Percentiles rank a stretch among this genome's conserved stretches.
These are phyloP conservation scores for Ataeniobius toweri DNA, from an alignment of 2,797 vertebrate genomes.

Conservation along the genomic window DNA sequence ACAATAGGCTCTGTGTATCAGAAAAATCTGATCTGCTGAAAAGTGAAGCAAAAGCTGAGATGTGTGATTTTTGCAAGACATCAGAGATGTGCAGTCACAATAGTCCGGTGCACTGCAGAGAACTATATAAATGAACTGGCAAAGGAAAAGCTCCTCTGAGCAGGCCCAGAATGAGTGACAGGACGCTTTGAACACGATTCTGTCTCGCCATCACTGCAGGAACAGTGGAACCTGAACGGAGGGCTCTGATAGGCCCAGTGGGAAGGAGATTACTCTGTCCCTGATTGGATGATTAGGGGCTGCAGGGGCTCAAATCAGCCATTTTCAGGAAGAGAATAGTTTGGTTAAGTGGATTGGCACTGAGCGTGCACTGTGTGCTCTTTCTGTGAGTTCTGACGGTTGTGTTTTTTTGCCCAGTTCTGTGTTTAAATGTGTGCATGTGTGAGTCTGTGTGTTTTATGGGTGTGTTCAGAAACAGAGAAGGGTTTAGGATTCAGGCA, in stretches of 20 bases:
- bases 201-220: constrained; percentile 69
- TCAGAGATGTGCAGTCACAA: constrained; percentile 42
- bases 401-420: constrained; percentile 39
- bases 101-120: constrained; percentile 35
- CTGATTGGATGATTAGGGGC: constrained; percentile 96
- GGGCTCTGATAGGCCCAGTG: constrained; percentile 84
- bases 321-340: constrained; percentile 88
- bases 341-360: constrained; percentile 90
- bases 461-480: constrained; percentile 31
- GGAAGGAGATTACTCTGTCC: constrained; percentile 90
- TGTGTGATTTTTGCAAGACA: constrained; percentile 50
- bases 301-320: constrained; percentile 90
- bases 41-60: constrained; percentile 35
- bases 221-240: constrained; percentile 83
- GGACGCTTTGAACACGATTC: constrained; percentile 76
- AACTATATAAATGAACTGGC: constrained; percentile 62
- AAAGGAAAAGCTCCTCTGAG: constrained; percentile 55
- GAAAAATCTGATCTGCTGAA: constrained; percentile 8
- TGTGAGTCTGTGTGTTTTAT: constrained; percentile 9
- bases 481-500: constrained; percentile 25
- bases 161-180: constrained; percentile 66
- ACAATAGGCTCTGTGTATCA: neutral
- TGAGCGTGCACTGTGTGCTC: constrained; percentile 65
- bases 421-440: constrained; percentile 40
- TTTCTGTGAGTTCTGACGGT: constrained; percentile 56